Base-by-base conservation (phyloP, 1,140 invertebrate species). In the Camponotus pennsylvanicus region DNA sequence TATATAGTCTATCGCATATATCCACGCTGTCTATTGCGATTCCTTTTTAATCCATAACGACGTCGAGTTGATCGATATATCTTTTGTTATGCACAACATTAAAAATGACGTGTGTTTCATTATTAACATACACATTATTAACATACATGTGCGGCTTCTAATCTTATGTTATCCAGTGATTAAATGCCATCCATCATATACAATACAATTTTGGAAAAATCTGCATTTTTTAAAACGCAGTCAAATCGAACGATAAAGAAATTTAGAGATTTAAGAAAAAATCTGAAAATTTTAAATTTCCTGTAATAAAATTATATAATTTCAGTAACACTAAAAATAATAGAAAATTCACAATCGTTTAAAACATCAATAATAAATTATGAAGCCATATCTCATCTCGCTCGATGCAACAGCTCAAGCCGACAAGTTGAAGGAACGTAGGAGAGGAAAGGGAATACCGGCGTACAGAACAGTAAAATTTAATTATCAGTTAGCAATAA, bases 401-500 rank as follows among this genome's bases (percentile, higher is more conserved):
- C 52, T 82, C 77, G 77, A 49, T 63, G 40, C 37, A 82, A 66
- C 55, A 71, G 37, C 57, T 85, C 42, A 64, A 78, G 18, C n/a
- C 55, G 49, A 75, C 57, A 75, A 57, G 55, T 15, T 18, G 67
- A 52, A 69, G 59, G 37, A 32, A 70, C 6, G 52, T 11, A 42
- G 66, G 37, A 88, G 66, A 52, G 49, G 49, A 15, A 13, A 15
- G 34, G 71, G 61, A 69, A 73, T 37, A 32, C 49, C 21, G 55
- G 42, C 49, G 52, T 63, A 52, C 32, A 42, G 32, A 89, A 85
- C 86, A 89, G 27, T 89, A 89, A 88, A 83, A 88, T 88, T 88
- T 86, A 90, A 90, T 90, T 90, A 90, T 90, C 83, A 83, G 84
- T 69, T 84, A 77, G 84, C 87, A 88, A 86, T 90, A 90, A 90